Conservation (phyloP, 2,888 invertebrate genomes). For the Entomobrya multifasciata region DNA sequence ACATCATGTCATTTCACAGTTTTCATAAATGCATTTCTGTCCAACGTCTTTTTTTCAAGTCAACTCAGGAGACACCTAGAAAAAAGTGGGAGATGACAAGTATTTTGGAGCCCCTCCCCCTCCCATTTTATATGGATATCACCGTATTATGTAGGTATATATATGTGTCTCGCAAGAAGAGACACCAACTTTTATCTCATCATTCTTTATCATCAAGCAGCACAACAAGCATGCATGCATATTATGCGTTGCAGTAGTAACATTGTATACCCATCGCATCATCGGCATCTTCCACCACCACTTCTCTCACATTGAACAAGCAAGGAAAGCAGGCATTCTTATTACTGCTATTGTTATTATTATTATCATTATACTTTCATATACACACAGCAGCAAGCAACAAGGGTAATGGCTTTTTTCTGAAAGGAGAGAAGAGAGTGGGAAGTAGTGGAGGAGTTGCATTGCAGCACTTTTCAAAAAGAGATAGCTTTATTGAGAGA, state of each 20-base stretch:
- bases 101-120: constrained; percentile 59
- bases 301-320: neutral
- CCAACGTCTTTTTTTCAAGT: no score
- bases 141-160: no score
- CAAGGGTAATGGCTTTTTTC: constrained; percentile 32
- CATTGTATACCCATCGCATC: neutral
- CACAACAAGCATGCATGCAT: constrained; percentile 14
- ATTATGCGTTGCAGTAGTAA: neutral
- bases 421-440: constrained; percentile 21
- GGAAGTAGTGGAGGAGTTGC: constrained; percentile 28
- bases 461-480: neutral
- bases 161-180: constrained; percentile 50
- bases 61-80: neutral
- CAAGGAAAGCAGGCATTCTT: neutral
- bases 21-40: no score
- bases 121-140: constrained; percentile 41
- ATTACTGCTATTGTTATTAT: neutral
- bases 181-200: constrained; percentile 33
- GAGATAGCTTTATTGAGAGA: neutral
- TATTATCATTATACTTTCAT: neutral
- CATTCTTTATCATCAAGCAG: constrained; percentile 16
- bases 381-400: neutral
- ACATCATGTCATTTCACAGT: no score
- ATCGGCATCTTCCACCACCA: constrained; percentile 5
- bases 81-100: constrained; percentile 69